Base-by-base conservation (phyloP, 2,888 invertebrate genomes). In the Rotaria socialis region DNA sequence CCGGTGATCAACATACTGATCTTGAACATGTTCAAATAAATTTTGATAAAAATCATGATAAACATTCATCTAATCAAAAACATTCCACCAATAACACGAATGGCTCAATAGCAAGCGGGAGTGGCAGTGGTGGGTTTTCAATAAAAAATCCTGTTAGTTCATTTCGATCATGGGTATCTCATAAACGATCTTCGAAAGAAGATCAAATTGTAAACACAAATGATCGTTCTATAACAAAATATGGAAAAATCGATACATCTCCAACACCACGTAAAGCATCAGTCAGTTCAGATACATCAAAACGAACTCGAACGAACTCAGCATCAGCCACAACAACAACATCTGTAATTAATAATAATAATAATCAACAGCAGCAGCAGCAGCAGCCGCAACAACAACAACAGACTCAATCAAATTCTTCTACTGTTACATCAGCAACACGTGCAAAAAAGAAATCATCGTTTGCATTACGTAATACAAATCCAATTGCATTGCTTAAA, bases 401-500 rank as follows among this genome's bases (percentile, higher is more conserved):
- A 80, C 22, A 2, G 22, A 47, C 14, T n/a, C 80, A 80, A 80
- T 47, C 47, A 47, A 47, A 47, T 80, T 80, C 80, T 80, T n/a
- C n/a, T 47, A n/a, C 47, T 5, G 27, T 35, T 24, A 80, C 80
- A 43, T 43, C 47, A 80, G 2, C 80, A n/a, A n/a, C 47, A 80
- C 47, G 47, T 80, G 43, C n/a, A 80, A 80, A 47, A 80, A 80
- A 80, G 47, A 80, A 80, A 80, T 47, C 43, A 80, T 80, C 47
- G n/a, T 80, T 67, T 41, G 19, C 80, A 80, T 80, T 80, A 47
- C 80, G 80, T 47, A 47, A n/a, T 80, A 47, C 80, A 43, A 80
- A 80, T 80, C 80, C 80, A n/a, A 80, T 80, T 24, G 22, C 80
- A 80, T 47, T 80, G 47, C 47, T 80, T 43, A 80, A 80, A 47